Conservation (phyloP, 2,113 vertebrate genomes). For the Alces alces region DNA sequence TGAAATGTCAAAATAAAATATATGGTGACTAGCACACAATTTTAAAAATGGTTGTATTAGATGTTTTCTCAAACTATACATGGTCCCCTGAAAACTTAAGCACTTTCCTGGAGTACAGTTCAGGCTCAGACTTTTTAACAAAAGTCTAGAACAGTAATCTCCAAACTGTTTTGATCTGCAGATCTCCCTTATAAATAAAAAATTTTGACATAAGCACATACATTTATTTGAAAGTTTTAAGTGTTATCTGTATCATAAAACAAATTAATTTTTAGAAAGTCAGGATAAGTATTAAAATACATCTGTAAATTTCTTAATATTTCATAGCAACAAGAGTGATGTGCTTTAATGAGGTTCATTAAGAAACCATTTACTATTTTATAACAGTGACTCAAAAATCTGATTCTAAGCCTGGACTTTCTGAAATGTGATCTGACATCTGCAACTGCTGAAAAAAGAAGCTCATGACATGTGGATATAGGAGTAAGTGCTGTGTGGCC, state of each 20-base stretch:
- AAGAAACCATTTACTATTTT: slow-evolving; percentile 18
- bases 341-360: not conserved
- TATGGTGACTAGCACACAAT: not conserved
- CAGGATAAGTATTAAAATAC: not conserved
- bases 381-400: slow-evolving; percentile 23
- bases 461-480: not conserved
- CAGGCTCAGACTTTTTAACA: not conserved
- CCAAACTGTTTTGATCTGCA: not conserved
- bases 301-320: not conserved
- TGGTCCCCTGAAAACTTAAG: not conserved
- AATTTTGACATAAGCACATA: not conserved
- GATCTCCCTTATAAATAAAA: not conserved
- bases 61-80: not conserved
- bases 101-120: not conserved
- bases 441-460: not conserved
- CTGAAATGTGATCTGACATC: slow-evolving; percentile 9
- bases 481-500: not conserved
- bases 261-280: not conserved
- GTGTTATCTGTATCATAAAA: slow-evolving; percentile 15
- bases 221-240: slow-evolving; percentile 39
- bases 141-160: not conserved
- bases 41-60: not conserved
- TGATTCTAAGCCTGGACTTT: not conserved
- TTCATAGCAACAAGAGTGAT: slow-evolving; percentile 14
- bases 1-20: slow-evolving; percentile 37